A percentile compares a stretch with the other conserved stretches of the same genome.
phyloP scores from a whole-genome alignment of 2,888 invertebrate genomes.

The Erynnis tages region DNA sequence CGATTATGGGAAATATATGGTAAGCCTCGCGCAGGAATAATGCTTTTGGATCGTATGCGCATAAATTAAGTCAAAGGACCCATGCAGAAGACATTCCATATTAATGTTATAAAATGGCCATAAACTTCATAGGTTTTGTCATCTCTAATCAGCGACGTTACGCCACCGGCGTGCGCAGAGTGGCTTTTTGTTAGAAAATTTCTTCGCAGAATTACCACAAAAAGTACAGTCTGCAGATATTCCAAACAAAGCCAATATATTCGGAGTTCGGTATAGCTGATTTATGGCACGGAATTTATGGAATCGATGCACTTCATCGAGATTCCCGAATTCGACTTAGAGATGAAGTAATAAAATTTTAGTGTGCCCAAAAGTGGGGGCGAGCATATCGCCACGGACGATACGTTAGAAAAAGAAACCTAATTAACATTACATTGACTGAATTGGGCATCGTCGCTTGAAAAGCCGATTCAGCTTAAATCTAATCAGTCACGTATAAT shows the following conservation, averaged over 20 bases:
- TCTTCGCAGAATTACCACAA: constrained; percentile 24
- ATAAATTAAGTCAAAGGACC: constrained; percentile 20
- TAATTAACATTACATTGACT: constrained; percentile 20
- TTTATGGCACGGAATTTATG: constrained; percentile 25
- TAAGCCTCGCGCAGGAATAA: constrained; percentile 7
- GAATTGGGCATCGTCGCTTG: constrained; percentile 2
- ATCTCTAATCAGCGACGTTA: constrained; percentile 26
- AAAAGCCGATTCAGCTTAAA: neutral
- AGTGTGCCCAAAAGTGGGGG: constrained; percentile 22
- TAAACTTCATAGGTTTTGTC: constrained; percentile 29
- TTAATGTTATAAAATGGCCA: constrained; percentile 20
- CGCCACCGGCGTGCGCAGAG: constrained; percentile 23
- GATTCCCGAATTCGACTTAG: constrained; percentile 28
- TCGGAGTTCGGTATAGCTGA: constrained; percentile 25
- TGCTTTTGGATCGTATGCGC: constrained; percentile 9
- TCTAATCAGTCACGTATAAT: neutral
- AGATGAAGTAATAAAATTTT: constrained; percentile 28
- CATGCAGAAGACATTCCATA: constrained; percentile 25
- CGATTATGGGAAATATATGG: constrained; percentile 9
- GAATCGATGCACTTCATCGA: constrained; percentile 26
- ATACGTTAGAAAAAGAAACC: constrained; percentile 16
- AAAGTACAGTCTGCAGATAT: constrained; percentile 23
- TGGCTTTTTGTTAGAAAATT: constrained; percentile 15
- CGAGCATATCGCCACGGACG: constrained; percentile 18
- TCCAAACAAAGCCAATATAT: constrained; percentile 27